Evolutionary conservation across 2,797 vertebrate species (phyloP), one percentile per base, ranked within the genome.

Genomic region (Ceryle rudis): DNA sequence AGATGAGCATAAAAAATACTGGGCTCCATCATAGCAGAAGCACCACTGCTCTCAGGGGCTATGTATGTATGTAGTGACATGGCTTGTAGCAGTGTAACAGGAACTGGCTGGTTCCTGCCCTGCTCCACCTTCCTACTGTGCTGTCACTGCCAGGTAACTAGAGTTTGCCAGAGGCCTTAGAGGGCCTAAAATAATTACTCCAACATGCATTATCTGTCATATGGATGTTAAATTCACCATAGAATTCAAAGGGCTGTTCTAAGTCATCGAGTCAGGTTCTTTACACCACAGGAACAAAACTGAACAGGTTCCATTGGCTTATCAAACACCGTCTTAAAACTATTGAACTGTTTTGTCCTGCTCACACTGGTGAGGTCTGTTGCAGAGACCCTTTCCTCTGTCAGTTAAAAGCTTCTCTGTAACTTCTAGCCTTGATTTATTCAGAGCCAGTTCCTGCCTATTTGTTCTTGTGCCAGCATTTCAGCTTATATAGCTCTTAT

Each of bases 401-500:
- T 18, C 69, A 54, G 86, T 61, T 74, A 52, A 92, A 93, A 96
- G 89, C 92, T 92, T 96, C 67, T 61, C 82, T 96, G 91, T 71
- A 93, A 96, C 94, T 96, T 96, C 72, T 84, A 96, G 79, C 79
- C 86, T 82, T 91, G 81, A 96, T 96, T 96, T 96, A 96, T 97
- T 96, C 92, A 82, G 90, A 96, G 91, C 86, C 92, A 86, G 92
- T 83, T 93, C 92, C 95, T 95, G 95, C 92, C 92, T 96, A 96
- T 96, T 95, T 97, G 96, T 97, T 96, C 95, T 92, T 88, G 95
- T 96, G 96, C 96, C 96, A 97, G 78, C 84, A 91, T 96, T 97
- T 91, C 96, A 96, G 96, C 91, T 97, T 96, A 96, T 91, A 96
- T 91, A 93, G 95, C 95, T 96, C 95, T 96, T 95, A 96, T 96